Conservation (phyloP, 2,888 invertebrate genomes). For the Drosophila tripunctata region DNA sequence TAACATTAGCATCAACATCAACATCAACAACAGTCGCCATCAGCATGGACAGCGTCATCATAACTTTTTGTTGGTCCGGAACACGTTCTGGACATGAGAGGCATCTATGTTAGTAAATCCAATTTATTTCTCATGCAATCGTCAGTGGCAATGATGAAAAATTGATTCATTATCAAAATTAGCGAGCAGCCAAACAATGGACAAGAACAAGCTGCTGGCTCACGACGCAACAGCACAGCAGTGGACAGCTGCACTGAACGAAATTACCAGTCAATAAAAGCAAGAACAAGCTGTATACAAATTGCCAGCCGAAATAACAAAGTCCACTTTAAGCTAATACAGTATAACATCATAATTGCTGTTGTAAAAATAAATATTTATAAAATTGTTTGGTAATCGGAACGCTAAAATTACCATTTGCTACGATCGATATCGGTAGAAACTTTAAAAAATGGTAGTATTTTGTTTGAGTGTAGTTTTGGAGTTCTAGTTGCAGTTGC, state of each 20-base stretch:
- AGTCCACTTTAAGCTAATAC: too few species aligned
- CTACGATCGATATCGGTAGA: too few species aligned
- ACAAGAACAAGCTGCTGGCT: conserved; percentile 69
- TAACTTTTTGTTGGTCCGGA: conserved; percentile 62
- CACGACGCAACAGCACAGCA: conserved; percentile 56
- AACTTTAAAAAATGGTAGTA: too few species aligned
- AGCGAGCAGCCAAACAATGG: conserved; percentile 72
- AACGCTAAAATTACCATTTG: too few species aligned
- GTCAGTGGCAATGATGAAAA: conserved; percentile 74
- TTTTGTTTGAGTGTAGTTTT: neutral
- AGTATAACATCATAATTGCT: too few species aligned
- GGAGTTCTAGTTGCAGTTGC: conserved; percentile 9
- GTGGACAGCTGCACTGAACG: neutral
- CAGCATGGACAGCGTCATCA: conserved; percentile 42
- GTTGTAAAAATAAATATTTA: too few species aligned
- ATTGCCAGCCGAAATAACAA: too few species aligned
- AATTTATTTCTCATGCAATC: conserved; percentile 75
- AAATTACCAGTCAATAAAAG: neutral
- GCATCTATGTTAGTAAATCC: conserved; percentile 60
- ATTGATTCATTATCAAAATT: conserved; percentile 80
- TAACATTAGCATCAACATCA: neutral
- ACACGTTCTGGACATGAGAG: conserved; percentile 53
- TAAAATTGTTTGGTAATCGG: too few species aligned
- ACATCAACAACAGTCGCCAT: conserved; percentile 36
- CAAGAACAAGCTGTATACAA: neutral